These are phyloP conservation scores for Drosophila elegans DNA, from an alignment of 1,140 invertebrate genomes.

Conservation along the genomic window DNA sequence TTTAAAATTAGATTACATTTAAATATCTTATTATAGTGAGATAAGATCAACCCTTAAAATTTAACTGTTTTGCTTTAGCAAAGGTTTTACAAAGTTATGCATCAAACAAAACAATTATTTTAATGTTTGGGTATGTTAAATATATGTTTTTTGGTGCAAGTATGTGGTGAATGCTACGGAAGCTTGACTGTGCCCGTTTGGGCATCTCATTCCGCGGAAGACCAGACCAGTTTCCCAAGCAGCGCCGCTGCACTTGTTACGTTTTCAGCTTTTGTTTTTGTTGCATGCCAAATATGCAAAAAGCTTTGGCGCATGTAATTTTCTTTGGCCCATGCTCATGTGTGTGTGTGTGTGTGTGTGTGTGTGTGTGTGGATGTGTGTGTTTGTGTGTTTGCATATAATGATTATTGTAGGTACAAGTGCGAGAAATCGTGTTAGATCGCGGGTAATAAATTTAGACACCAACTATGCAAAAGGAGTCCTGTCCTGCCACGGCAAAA, in stretches of 20 bases:
- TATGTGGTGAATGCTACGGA: background rate
- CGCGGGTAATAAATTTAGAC: slow-evolving; percentile 83
- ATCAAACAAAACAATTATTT: too few relatives aligned
- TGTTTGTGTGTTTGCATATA: slow-evolving; percentile 70
- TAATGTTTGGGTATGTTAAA: too few relatives aligned
- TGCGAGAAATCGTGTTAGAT: slow-evolving; percentile 83
- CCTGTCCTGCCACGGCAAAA: slow-evolving; percentile 47
- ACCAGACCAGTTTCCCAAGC: slow-evolving; percentile 68
- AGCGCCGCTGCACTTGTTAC: slow-evolving; percentile 79
- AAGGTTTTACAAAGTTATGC: too few relatives aligned
- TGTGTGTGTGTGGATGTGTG: slow-evolving; percentile 31
- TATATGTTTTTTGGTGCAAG: too few relatives aligned
- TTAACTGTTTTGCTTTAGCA: too few relatives aligned
- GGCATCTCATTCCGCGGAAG: slow-evolving; percentile 27
- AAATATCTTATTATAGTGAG: too few relatives aligned
- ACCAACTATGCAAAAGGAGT: slow-evolving; percentile 81
- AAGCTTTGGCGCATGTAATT: slow-evolving; percentile 76
- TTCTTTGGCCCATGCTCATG: slow-evolving; percentile 33
- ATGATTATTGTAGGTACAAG: slow-evolving; percentile 84
- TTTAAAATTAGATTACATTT: too few relatives aligned
- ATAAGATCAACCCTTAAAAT: too few relatives aligned
- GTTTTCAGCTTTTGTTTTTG: slow-evolving; percentile 49
- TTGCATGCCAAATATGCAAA: slow-evolving; percentile 82
- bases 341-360: slow-evolving; percentile 15
- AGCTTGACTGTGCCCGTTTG: slow-evolving; percentile 11